These are phyloP conservation scores for Apotomis capreana DNA, from an alignment of 2,888 invertebrate species.

Conservation along the genomic window DNA sequence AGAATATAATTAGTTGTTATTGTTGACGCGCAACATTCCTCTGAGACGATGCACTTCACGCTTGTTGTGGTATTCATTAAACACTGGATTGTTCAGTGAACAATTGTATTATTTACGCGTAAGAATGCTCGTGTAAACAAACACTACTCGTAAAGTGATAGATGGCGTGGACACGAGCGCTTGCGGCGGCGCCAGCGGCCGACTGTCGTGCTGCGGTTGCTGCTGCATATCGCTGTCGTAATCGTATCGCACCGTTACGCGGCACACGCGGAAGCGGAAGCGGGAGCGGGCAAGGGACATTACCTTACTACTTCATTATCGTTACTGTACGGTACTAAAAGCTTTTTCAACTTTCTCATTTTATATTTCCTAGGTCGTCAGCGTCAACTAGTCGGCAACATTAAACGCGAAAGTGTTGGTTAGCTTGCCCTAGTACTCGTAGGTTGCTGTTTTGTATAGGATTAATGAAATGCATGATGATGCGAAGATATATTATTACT, in stretches of 20 bases:
- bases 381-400: not conserved
- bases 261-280: constrained; percentile 47
- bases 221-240: constrained; percentile 66
- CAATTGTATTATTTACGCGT: not conserved
- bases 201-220: constrained; percentile 58
- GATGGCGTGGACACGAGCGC: constrained; percentile 55
- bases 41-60: not conserved
- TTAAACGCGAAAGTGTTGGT: not conserved
- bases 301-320: not conserved
- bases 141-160: not conserved
- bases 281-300: constrained; percentile 15
- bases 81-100: constrained; percentile 6
- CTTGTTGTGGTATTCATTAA: constrained; percentile 42
- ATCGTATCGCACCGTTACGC: constrained; percentile 62
- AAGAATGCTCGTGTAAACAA: constrained; percentile 34
- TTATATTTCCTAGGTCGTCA: not conserved
- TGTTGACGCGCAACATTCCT: not conserved
- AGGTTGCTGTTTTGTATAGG: too few relatives aligned
- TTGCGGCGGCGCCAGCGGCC: constrained; percentile 55
- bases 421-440: not conserved
- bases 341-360: not conserved
- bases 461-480: too few relatives aligned
- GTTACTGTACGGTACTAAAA: constrained; percentile 1
- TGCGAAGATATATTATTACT: too few relatives aligned
- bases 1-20: constrained; percentile 19